Evolutionary conservation across 2,113 vertebrate species (phyloP).

Genomic region (Ailuropoda melanoleuca): DNA sequence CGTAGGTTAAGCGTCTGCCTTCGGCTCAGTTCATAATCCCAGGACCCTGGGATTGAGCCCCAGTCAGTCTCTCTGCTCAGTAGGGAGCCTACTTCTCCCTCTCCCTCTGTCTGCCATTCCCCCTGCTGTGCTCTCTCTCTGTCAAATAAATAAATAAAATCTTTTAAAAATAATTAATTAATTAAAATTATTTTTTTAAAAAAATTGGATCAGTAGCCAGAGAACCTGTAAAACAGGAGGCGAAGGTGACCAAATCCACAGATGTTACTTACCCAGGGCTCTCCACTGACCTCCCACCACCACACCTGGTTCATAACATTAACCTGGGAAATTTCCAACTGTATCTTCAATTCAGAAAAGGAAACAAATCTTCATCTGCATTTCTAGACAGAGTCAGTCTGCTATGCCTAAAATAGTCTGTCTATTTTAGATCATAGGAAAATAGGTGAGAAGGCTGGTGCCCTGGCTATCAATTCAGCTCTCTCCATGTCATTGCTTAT

Average conservation of each 20-base stretch:
- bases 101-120: background rate
- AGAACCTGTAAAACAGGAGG: background rate
- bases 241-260: background rate
- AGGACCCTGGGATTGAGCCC: background rate
- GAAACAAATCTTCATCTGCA: background rate
- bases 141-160: background rate
- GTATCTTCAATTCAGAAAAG: background rate
- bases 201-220: background rate
- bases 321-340: background rate
- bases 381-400: background rate
- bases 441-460: background rate
- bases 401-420: background rate
- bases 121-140: background rate
- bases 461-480: no score
- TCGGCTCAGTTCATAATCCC: background rate
- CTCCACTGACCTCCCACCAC: background rate
- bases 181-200: background rate
- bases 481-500: background rate
- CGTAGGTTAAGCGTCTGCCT: background rate
- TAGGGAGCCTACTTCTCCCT: background rate
- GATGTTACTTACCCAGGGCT: rapidly evolving
- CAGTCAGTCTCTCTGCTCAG: background rate
- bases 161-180: no score
- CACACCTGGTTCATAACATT: background rate
- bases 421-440: background rate